Conservation (phyloP, 2,797 vertebrate species). For the Crocodylus rhombifer region DNA sequence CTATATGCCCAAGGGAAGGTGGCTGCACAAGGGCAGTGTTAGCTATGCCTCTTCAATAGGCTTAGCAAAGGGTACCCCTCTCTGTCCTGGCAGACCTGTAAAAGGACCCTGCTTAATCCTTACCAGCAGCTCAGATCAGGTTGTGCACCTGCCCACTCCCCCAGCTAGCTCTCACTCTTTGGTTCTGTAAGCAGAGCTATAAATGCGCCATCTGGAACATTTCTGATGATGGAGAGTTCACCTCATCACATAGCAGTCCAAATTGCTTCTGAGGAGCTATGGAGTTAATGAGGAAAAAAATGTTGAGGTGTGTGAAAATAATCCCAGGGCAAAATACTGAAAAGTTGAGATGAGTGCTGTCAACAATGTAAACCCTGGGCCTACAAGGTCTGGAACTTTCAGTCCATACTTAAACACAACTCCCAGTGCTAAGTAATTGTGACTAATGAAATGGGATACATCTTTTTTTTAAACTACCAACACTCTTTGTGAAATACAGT, state of each 20-base stretch:
- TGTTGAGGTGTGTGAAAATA: background rate
- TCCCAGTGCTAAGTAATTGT: background rate
- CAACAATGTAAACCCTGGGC: background rate
- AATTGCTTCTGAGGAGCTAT: background rate
- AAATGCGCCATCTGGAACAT: background rate
- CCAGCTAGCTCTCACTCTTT: background rate
- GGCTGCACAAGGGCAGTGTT: background rate
- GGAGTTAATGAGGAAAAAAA: background rate
- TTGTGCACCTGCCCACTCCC: background rate
- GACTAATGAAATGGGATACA: conserved; percentile 9
- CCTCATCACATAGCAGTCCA: background rate
- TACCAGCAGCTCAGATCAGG: rapidly evolving
- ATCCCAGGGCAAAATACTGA: background rate
- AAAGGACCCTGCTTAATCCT: background rate
- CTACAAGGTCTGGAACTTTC: background rate
- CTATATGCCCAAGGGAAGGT: background rate
- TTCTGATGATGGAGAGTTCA: background rate
- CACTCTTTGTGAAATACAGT: background rate
- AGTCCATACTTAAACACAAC: background rate
- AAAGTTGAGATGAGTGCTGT: background rate
- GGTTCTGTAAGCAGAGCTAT: background rate
- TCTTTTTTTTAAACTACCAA: background rate
- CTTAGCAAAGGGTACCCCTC: background rate
- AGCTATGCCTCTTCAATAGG: background rate
- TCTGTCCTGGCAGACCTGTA: rapidly evolving